These are phyloP conservation scores for Leguminivora glycinivorella DNA, from an alignment of 1,140 invertebrate species.

Conservation along the genomic window DNA sequence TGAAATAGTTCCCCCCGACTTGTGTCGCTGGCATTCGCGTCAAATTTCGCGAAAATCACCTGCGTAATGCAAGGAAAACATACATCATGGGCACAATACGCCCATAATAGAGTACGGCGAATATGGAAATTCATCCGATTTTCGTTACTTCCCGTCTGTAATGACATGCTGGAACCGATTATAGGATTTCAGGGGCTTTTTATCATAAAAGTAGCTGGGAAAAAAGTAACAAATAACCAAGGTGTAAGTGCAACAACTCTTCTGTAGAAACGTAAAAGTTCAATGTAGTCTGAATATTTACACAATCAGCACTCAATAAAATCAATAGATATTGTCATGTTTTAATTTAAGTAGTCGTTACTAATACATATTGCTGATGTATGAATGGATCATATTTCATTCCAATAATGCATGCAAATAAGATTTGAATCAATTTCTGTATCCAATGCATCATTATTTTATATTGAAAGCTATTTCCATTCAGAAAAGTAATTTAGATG, in stretches of 20 bases:
- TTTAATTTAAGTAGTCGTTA: background rate
- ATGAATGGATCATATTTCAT: background rate
- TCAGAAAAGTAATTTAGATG: conserved; percentile 7
- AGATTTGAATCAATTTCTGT: conserved; percentile 1
- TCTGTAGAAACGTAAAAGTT: too few relatives aligned
- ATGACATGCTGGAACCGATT: conserved; percentile 47
- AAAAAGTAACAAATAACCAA: background rate
- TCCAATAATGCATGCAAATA: background rate
- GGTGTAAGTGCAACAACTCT: too few relatives aligned
- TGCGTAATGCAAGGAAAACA: conserved; percentile 59
- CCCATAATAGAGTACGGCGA: conserved; percentile 58
- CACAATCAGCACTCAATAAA: too few relatives aligned
- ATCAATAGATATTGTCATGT: background rate
- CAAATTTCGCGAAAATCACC: conserved; percentile 50
- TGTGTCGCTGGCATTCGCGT: conserved; percentile 30
- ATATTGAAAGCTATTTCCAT: background rate
- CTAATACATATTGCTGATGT: background rate
- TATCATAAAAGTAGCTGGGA: background rate
- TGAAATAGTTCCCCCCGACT: conserved; percentile 30
- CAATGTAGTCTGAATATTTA: too few relatives aligned
- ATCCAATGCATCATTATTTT: background rate
- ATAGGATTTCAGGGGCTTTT: background rate
- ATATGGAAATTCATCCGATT: conserved; percentile 70
- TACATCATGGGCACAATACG: conserved; percentile 69
- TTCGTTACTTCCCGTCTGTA: conserved; percentile 60